phyloP scores from a whole-genome alignment of 2,113 vertebrate genomes.

The Verasper variegatus region DNA sequence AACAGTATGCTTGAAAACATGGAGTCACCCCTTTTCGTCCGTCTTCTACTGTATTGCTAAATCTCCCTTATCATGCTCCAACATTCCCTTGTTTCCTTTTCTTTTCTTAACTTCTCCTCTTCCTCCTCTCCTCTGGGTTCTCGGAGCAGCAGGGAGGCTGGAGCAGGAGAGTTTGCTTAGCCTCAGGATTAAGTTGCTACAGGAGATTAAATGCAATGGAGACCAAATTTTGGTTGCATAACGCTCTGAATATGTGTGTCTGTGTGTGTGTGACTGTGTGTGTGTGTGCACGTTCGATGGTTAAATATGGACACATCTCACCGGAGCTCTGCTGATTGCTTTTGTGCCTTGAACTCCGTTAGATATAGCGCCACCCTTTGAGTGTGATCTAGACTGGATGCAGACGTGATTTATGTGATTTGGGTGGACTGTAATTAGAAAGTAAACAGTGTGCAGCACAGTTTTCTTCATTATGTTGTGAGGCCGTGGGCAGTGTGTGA shows the following conservation, averaged over 20 bases:
- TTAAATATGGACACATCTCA: slow-evolving; percentile 74
- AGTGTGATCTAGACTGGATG: slow-evolving; percentile 52
- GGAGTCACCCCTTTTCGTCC: neutral
- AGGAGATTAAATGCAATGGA: slow-evolving; percentile 81
- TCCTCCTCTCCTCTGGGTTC: slow-evolving; percentile 32
- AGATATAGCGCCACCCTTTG: slow-evolving; percentile 51
- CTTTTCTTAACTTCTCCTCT: slow-evolving; percentile 28
- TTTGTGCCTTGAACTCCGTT: slow-evolving; percentile 66
- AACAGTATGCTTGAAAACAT: slow-evolving; percentile 6
- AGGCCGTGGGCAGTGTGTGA: slow-evolving; percentile 50
- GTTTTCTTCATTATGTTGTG: slow-evolving; percentile 56
- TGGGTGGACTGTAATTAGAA: slow-evolving; percentile 62
- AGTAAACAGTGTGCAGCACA: slow-evolving; percentile 58
- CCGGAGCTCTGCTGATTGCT: slow-evolving; percentile 67
- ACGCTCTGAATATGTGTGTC: slow-evolving; percentile 31
- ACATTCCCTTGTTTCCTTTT: slow-evolving; percentile 33
- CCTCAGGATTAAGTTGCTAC: slow-evolving; percentile 72
- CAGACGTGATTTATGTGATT: slow-evolving; percentile 66
- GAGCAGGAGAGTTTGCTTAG: slow-evolving; percentile 72
- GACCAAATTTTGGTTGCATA: slow-evolving; percentile 77
- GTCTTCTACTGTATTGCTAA: slow-evolving; percentile 3
- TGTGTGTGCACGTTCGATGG: slow-evolving; percentile 9
- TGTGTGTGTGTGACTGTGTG: neutral
- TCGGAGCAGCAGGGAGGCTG: slow-evolving; percentile 53
- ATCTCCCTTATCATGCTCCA: slow-evolving; percentile 23